phyloP scores from a whole-genome alignment of 2,113 vertebrate species.

The Podilymbus podiceps region DNA sequence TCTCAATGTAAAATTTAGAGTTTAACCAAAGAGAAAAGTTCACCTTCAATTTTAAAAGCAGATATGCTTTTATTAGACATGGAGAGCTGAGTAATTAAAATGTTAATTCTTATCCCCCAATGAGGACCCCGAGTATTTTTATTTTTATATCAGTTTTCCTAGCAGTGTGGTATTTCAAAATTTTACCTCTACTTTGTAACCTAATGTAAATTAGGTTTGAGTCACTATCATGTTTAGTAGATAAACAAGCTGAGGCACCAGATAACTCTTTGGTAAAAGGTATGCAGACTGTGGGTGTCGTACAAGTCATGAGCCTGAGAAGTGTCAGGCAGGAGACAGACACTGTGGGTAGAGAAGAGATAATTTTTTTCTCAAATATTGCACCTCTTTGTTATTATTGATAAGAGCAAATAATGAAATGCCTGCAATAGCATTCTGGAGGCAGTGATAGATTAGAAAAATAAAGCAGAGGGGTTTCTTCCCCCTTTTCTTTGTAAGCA shows the following conservation, averaged over 20 bases:
- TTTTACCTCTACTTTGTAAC: neutral
- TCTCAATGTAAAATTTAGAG: neutral
- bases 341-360: neutral
- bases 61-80: neutral
- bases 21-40: neutral
- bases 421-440: neutral
- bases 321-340: neutral
- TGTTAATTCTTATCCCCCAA: too few species aligned
- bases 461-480: neutral
- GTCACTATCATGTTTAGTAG: neutral
- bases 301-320: neutral
- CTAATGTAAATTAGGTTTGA: neutral
- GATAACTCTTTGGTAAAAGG: neutral
- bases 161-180: neutral
- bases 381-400: neutral
- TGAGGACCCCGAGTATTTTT: neutral
- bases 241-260: neutral
- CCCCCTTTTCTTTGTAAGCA: neutral
- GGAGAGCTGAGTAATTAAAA: neutral
- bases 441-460: neutral
- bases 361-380: neutral
- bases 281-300: neutral
- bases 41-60: neutral
- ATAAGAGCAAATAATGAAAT: neutral
- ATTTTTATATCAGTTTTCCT: neutral